A percentile compares a stretch with the other conserved stretches of the same genome.
Evolutionary conservation across 2,888 invertebrate species (phyloP).

Genomic region (Lepetodrilus schrolli): DNA sequence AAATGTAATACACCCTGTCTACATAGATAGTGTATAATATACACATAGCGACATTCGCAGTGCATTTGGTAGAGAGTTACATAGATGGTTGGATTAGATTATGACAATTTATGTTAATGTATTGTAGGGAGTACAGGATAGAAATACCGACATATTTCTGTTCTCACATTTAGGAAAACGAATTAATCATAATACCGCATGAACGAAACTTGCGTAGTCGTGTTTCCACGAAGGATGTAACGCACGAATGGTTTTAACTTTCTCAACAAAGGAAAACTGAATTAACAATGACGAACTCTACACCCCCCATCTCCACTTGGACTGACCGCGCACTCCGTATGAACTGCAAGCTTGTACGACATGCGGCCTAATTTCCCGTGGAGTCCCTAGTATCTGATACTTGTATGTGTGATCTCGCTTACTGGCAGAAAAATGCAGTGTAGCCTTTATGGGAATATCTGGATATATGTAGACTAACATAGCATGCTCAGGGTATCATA

Average conservation of each 20-base stretch:
- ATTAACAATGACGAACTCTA: neutral
- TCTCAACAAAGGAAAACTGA: constrained; percentile 18
- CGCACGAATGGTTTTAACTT: constrained; percentile 22
- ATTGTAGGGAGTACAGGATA: neutral
- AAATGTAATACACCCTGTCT: no score
- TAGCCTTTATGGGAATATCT: constrained; percentile 8
- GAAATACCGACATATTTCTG: neutral
- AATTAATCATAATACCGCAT: neutral
- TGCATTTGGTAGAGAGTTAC: neutral
- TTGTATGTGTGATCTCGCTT: constrained; percentile 3
- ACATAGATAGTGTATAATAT: no score
- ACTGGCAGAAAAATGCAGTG: neutral
- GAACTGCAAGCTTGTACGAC: constrained; percentile 30
- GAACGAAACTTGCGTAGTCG: neutral
- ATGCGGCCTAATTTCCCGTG: constrained; percentile 29
- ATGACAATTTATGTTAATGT: constrained; percentile 31
- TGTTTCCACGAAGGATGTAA: neutral
- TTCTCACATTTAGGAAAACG: neutral
- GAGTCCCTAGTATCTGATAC: constrained; percentile 28
- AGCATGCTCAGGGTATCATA: neutral
- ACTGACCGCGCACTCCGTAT: constrained; percentile 20
- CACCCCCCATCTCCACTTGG: constrained; percentile 7
- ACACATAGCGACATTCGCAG: no score
- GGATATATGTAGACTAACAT: neutral
- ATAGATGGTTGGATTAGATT: neutral